These are phyloP conservation scores for Vulpes ferrilata DNA, from an alignment of 2,113 vertebrate genomes.

Conservation along the genomic window DNA sequence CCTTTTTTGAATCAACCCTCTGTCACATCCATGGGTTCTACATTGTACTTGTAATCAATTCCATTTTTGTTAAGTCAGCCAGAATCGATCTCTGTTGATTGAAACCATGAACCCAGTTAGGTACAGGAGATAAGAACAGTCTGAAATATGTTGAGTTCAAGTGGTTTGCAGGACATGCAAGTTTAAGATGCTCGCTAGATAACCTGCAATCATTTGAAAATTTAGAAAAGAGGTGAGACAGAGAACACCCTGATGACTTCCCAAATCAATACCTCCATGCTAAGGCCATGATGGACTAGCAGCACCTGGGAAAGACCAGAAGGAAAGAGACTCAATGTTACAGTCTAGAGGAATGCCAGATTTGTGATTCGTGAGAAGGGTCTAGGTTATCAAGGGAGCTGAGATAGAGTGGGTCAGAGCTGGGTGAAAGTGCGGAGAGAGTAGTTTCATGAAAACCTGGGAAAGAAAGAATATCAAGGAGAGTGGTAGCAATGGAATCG, in stretches of 20 bases:
- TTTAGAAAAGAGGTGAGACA: background rate
- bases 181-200: background rate
- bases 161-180: background rate
- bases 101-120: background rate
- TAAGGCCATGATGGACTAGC: background rate
- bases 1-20: background rate
- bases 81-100: constrained; percentile 37
- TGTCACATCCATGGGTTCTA: constrained; percentile 6
- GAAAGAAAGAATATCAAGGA: background rate
- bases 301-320: background rate
- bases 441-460: background rate
- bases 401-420: background rate
- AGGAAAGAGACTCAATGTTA: background rate
- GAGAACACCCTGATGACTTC: background rate
- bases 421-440: background rate
- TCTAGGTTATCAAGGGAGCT: background rate
- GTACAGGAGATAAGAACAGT: background rate
- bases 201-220: background rate
- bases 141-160: background rate
- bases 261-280: background rate
- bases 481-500: background rate
- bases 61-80: background rate
- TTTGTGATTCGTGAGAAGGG: background rate
- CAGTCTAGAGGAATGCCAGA: background rate
- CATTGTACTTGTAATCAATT: background rate